Evolutionary conservation across 2,113 vertebrate genomes (phyloP), one percentile per base, ranked within the genome.

Genomic region (Megaceryle maxima): DNA sequence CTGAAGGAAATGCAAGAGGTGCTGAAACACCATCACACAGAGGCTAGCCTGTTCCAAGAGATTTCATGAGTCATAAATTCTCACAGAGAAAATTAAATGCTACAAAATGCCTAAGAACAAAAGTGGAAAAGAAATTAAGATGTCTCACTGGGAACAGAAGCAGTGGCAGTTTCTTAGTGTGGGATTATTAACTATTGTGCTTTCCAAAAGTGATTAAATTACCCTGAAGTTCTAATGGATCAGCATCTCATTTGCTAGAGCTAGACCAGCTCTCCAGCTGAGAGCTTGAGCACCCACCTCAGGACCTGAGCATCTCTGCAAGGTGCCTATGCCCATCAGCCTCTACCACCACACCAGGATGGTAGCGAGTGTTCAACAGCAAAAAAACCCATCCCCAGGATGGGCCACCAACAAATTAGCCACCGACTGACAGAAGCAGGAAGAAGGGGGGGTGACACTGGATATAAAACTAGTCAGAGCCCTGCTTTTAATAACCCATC

Each of bases 161-260:
- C 17, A 83, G 59, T 10, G 11, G 39, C 6, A 3, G 22, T 93
- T 95, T 81, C 55, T 89, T 72, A 57, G 26, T 60, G 37, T 59
- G 89, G 60, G 78, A 83, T 94, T 96, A 94, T 94, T 94, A 88
- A 81, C 25, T 63, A 57, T 0, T 64, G 39, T 76, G 66, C 66
- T 83, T 95, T 95, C 91, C 87, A 63, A 73, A 94, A 91, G 79
- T 26, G 28, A 92, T 85, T 84, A 78, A 84, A 80, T 85, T 63
- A 87, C 35, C 29, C 18, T 74, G 62, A 86, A 83, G 78, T 56
- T 96, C 90, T 90, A 92, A 90, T 87, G 76, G 90, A 88, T 86
- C 62, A 70, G 53, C 17, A 50, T 82, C n/a, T 53, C 62, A 33
- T 70, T 55, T 92, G 33, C 29, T 43, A 29, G 25, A 44, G 63